phyloP scores from a whole-genome alignment of 2,888 invertebrate genomes.

The Anarsia innoxiella region DNA sequence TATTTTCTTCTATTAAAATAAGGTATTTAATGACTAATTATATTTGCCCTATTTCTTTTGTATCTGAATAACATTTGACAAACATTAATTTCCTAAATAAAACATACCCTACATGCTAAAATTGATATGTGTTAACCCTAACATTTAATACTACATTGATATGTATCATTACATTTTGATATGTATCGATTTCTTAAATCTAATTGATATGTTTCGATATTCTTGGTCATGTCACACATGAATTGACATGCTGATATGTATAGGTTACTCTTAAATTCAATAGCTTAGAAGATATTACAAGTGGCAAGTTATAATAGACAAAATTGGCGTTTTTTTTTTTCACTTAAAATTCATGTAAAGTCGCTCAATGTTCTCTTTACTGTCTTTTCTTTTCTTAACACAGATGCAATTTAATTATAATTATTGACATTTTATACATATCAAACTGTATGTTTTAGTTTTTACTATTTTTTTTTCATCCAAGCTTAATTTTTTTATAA shows the following conservation, averaged over 20 bases:
- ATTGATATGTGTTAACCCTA: too few species aligned
- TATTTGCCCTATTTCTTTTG: too few species aligned
- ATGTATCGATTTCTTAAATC: conserved; percentile 10
- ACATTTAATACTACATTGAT: neutral
- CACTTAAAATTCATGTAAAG: neutral
- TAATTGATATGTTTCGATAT: conserved; percentile 70
- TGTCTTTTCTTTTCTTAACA: neutral
- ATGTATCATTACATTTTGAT: conserved; percentile 3
- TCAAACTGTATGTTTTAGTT: neutral
- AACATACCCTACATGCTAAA: too few species aligned
- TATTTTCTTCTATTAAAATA: too few species aligned
- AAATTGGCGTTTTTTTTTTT: conserved; percentile 1
- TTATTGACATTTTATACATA: neutral
- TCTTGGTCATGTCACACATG: conserved; percentile 63
- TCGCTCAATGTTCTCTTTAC: neutral
- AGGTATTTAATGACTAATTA: too few species aligned
- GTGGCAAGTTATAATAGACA: conserved; percentile 13
- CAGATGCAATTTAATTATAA: neutral
- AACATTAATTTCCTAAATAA: neutral
- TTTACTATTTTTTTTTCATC: too few species aligned
- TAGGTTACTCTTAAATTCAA: too few species aligned
- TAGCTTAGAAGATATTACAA: too few species aligned
- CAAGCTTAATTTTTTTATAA: too few species aligned
- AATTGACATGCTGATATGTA: conserved; percentile 53
- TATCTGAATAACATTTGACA: neutral